Evolutionary conservation across 1,140 invertebrate species (phyloP).

Genomic region (Microvelia longipes): DNA sequence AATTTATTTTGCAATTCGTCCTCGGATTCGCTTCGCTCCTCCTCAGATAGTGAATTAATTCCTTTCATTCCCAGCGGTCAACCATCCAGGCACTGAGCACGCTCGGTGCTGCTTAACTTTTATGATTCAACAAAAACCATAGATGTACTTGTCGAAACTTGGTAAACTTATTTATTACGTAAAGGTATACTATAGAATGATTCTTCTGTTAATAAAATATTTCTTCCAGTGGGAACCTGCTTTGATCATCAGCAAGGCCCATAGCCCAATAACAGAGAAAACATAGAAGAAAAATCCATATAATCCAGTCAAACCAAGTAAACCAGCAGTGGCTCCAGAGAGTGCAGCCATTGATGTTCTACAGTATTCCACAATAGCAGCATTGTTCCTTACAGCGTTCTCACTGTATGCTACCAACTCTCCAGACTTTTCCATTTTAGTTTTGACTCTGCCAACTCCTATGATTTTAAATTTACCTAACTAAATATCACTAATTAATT

Average conservation of each 20-base stretch:
- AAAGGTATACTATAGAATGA: too few relatives aligned
- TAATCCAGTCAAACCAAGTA: constrained; percentile 80
- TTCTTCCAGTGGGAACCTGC: constrained; percentile 76
- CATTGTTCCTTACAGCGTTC: constrained; percentile 73
- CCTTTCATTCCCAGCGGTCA: too few relatives aligned
- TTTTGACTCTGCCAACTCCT: constrained; percentile 21
- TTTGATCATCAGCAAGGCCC: constrained; percentile 69
- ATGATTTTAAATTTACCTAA: too few relatives aligned
- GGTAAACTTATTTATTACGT: too few relatives aligned
- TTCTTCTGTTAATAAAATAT: constrained; percentile 69
- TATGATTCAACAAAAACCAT: too few relatives aligned
- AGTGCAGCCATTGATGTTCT: constrained; percentile 87
- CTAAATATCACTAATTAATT: too few relatives aligned
- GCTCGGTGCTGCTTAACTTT: too few relatives aligned
- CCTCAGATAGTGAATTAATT: too few relatives aligned
- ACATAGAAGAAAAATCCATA: constrained; percentile 89
- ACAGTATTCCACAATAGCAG: constrained; percentile 82
- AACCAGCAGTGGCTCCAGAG: constrained; percentile 79
- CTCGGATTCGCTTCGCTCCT: too few relatives aligned
- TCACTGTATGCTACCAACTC: constrained; percentile 80
- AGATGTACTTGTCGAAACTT: too few relatives aligned
- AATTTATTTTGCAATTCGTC: too few relatives aligned
- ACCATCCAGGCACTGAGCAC: too few relatives aligned
- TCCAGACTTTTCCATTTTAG: constrained; percentile 24
- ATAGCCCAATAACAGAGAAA: constrained; percentile 69